A percentile compares a stretch with the other conserved stretches of the same genome.
These are phyloP conservation scores for Crossocerus cetratus DNA, from an alignment of 2,888 invertebrate genomes.

Conservation along the genomic window DNA sequence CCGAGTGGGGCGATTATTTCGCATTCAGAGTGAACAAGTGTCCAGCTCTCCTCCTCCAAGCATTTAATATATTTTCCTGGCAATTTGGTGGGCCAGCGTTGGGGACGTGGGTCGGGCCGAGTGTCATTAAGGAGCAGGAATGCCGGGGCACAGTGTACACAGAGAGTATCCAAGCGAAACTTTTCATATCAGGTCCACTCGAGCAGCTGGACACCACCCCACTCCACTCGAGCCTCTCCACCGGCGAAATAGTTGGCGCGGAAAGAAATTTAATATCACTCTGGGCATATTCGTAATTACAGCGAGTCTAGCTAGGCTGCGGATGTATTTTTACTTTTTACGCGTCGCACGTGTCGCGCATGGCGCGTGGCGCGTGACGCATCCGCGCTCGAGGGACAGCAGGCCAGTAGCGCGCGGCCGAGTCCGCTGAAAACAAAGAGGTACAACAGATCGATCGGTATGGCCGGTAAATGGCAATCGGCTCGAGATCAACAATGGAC, in stretches of 20 bases:
- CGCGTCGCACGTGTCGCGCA: no score
- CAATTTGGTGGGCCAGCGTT: constrained; percentile 9
- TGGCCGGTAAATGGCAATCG: not conserved
- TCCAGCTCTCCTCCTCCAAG: no score
- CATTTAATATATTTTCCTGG: constrained; percentile 19
- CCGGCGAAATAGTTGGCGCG: not conserved
- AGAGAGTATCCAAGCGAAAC: not conserved
- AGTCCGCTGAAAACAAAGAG: no score
- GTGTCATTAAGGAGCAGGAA: not conserved
- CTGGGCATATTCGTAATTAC: not conserved
- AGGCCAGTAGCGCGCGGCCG: no score
- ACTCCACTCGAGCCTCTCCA: no score
- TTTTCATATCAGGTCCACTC: not conserved
- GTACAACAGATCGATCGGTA: not conserved
- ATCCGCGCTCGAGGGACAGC: no score
- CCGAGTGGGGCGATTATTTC: no score
- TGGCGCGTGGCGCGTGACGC: no score
- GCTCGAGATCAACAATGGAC: not conserved
- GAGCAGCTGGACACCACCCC: not conserved
- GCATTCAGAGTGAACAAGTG: no score
- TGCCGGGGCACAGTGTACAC: not conserved
- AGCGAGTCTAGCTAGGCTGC: not conserved
- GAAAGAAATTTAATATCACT: constrained; percentile 1
- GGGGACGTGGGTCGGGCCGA: not conserved
- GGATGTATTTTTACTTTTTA: not conserved